phyloP scores from a whole-genome alignment of 2,888 invertebrate genomes.

The Dicyrtomina minuta region DNA sequence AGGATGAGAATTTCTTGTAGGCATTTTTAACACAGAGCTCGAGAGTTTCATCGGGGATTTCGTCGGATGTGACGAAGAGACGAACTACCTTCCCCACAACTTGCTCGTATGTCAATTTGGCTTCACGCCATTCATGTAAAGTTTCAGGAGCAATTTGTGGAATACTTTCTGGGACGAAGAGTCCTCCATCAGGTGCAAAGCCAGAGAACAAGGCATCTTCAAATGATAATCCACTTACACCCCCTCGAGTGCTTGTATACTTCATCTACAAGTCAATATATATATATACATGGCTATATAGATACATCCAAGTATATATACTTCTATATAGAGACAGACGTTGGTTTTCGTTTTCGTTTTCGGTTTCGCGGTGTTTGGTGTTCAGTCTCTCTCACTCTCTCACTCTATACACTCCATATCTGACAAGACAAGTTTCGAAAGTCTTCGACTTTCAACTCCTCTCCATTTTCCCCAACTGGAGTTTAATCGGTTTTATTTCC shows the following conservation, averaged over 20 bases:
- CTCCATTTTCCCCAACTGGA: not conserved
- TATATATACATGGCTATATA: no score
- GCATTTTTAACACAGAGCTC: slow-evolving; percentile 50
- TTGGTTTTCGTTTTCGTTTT: no score
- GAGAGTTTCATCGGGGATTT: slow-evolving; percentile 56
- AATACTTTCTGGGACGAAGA: slow-evolving; percentile 57
- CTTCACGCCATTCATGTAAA: slow-evolving; percentile 55
- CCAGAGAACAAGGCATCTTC: slow-evolving; percentile 54
- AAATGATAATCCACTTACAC: slow-evolving; percentile 48
- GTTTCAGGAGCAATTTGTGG: slow-evolving; percentile 54
- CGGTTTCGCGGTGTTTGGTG: no score
- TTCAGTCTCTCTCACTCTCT: no score
- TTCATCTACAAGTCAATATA: slow-evolving; percentile 49
- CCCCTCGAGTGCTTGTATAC: slow-evolving; percentile 57
- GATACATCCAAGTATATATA: no score
- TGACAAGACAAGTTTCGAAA: no score
- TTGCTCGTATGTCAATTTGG: slow-evolving; percentile 55
- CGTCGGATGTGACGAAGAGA: slow-evolving; percentile 56
- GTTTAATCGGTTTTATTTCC: not conserved
- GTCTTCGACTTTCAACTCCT: no score
- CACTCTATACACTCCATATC: no score
- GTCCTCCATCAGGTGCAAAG: slow-evolving; percentile 58
- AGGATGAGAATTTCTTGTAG: slow-evolving; percentile 34
- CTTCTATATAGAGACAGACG: no score
- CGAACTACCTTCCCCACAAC: slow-evolving; percentile 56